A percentile compares a stretch with the other conserved stretches of the same genome.
phyloP scores from a whole-genome alignment of 2,888 invertebrate genomes.

The Ptycholaimellus sp. region DNA sequence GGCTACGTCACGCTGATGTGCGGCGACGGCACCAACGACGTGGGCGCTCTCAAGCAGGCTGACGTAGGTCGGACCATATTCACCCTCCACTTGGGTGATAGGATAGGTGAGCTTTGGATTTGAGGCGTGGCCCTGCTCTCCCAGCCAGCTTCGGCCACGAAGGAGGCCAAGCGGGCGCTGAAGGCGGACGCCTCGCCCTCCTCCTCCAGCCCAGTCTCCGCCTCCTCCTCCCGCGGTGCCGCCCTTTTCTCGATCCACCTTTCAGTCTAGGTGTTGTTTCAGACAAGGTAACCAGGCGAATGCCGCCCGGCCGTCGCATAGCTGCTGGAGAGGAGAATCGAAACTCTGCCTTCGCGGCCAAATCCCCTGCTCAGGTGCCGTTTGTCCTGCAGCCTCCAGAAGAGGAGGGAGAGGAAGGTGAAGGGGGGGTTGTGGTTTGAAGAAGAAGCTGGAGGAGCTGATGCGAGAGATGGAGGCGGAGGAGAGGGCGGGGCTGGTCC shows the following conservation, averaged over 20 bases:
- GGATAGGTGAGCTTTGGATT: constrained; percentile 1
- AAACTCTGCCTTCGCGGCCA: no score
- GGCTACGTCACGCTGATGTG: constrained; percentile 90
- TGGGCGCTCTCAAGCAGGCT: constrained; percentile 91
- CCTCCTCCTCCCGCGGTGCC: background rate
- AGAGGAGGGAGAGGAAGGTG: no score
- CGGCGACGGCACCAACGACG: constrained; percentile 98
- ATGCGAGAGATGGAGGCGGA: constrained; percentile 56
- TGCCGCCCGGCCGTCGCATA: no score
- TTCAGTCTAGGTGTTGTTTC: no score
- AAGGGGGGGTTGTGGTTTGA: constrained; percentile 30
- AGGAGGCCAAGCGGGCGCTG: constrained; percentile 7
- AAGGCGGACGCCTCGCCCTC: no score
- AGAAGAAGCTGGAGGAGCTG: constrained; percentile 37
- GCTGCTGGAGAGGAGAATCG: no score
- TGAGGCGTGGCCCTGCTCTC: constrained; percentile 21
- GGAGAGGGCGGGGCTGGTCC: constrained; percentile 52
- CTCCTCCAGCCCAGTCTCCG: background rate
- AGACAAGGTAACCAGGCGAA: no score
- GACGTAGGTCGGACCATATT: constrained; percentile 42
- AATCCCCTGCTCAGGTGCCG: no score
- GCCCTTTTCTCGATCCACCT: no score
- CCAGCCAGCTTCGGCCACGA: constrained; percentile 20
- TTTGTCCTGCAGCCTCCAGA: no score
- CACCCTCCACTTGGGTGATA: background rate